phyloP scores from a whole-genome alignment of 1,140 invertebrate species.

The Berghia stephanieae region DNA sequence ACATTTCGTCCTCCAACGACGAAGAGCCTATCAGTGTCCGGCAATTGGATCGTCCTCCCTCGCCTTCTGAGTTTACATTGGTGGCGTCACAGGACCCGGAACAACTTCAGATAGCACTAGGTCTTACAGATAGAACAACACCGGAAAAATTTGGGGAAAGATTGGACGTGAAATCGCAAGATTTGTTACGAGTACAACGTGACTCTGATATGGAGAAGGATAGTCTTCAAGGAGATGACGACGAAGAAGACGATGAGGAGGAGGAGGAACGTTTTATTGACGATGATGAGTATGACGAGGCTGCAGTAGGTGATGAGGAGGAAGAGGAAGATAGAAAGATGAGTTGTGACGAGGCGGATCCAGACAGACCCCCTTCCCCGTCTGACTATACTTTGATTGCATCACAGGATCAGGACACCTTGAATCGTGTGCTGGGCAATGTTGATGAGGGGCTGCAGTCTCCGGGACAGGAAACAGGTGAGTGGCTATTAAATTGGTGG shows the following conservation, averaged over 20 bases:
- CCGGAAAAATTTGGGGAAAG: too few species aligned
- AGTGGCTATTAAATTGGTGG: too few species aligned
- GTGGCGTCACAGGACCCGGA: conserved; percentile 39
- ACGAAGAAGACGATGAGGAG: conserved; percentile 22
- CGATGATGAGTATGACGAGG: conserved; percentile 33
- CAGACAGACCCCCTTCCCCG: conserved; percentile 59
- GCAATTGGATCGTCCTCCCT: conserved; percentile 44
- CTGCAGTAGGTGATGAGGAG: conserved; percentile 23
- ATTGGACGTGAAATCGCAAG: too few species aligned
- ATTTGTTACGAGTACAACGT: conserved; percentile 21
- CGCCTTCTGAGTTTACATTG: conserved; percentile 51
- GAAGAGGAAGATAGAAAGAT: conserved; percentile 23
- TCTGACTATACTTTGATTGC: conserved; percentile 62
- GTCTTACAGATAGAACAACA: too few species aligned
- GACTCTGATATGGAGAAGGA: conserved; percentile 28
- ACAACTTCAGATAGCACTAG: conserved; percentile 45
- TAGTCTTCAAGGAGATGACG: conserved; percentile 25
- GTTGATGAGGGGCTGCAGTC: conserved; percentile 26
- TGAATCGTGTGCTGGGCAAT: conserved; percentile 45
- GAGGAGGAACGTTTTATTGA: conserved; percentile 29
- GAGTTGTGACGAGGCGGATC: conserved; percentile 32
- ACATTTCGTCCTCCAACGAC: not conserved
- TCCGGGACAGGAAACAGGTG: conserved; percentile 29
- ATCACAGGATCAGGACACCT: conserved; percentile 59
- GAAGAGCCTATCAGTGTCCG: conserved; percentile 18